Evolutionary conservation across 2,113 vertebrate genomes (phyloP), one percentile per base, ranked within the genome.

Genomic region (Phaethon lepturus): DNA sequence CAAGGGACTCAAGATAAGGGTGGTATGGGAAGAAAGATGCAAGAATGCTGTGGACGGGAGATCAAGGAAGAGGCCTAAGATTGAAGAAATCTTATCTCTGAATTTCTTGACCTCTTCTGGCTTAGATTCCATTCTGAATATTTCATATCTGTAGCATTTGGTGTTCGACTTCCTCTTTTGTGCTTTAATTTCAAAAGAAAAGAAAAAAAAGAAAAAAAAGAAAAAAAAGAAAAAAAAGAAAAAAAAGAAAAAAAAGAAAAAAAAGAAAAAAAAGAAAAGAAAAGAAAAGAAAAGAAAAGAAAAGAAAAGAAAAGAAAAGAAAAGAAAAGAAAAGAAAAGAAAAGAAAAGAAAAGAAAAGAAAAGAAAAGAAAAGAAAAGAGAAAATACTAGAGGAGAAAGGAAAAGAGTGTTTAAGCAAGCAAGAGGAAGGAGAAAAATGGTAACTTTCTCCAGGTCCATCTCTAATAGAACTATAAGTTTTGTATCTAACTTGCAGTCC

Each of bases 1-100:
- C 90, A 84, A 81, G 93, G 77, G 96, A 95, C 28, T 9, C 17
- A 78, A 96, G 94, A 97, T 97, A 98, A 93, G 71, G 44, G 35
- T 85, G 49, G 35, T 89, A 66, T 71, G 11, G 73, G 26, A 89
- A 91, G 62, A 92, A 85, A 95, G 47, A 63, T 87, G 42, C 22
- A 77, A 96, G 88, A 86, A 74, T 35, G n/a, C 17, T 56, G 19
- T 47, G 66, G 42, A 76, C 26, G 66, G 6, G 20, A 79, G 58
- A 81, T 59, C 59, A 92, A 67, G 49, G 18, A 92, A 90, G 24
- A 31, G 8, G 25, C 29, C 69, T 75, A 66, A 90, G 62, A 86
- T 4, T 67, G 63, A 75, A 92, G 33, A 96, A 97, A 88, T 53
- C 1, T 8, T 85, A 72, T 77, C 55, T 83, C 31, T 78, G 22